Percentiles rank a stretch among this genome's conserved stretches.
These are phyloP conservation scores for Spea bombifrons DNA, from an alignment of 2,113 vertebrate species.

Conservation along the genomic window DNA sequence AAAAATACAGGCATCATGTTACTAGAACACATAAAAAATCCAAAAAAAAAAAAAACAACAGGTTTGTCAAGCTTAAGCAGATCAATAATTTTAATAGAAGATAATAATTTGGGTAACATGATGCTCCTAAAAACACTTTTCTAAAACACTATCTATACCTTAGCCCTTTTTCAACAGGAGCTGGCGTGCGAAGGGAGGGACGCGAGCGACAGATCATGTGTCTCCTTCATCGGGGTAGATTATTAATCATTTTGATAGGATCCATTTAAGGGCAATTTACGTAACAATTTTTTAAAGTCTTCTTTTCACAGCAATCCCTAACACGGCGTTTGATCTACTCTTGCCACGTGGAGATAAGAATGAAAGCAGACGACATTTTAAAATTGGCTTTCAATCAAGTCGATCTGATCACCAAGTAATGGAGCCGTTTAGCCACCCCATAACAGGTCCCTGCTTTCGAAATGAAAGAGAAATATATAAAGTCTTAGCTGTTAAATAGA, in stretches of 20 bases:
- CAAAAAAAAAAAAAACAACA: too few relatives aligned
- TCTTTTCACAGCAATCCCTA: conserved; percentile 39
- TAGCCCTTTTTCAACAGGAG: neutral
- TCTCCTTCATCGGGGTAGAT: conserved; percentile 21
- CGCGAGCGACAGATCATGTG: neutral
- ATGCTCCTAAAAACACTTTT: too few relatives aligned
- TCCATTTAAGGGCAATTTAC: conserved; percentile 40
- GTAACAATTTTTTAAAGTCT: conserved; percentile 38
- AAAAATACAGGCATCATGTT: too few relatives aligned
- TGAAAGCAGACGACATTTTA: conserved; percentile 23
- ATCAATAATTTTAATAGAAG: too few relatives aligned
- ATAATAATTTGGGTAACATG: too few relatives aligned
- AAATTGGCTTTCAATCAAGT: conserved; percentile 41
- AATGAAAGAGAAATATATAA: neutral
- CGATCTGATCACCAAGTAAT: conserved; percentile 37
- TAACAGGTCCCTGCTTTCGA: neutral
- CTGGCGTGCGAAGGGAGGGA: conserved; percentile 7
- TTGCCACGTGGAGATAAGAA: conserved; percentile 41
- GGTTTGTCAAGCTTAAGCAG: too few relatives aligned
- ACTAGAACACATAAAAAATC: too few relatives aligned
- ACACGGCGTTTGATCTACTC: conserved; percentile 39
- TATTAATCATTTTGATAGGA: conserved; percentile 43
- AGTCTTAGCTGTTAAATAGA: too few relatives aligned
- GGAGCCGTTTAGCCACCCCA: conserved; percentile 12
- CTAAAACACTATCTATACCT: too few relatives aligned